These are phyloP conservation scores for Rousettus madagascariensis DNA, from an alignment of 2,797 vertebrate species.

Conservation along the genomic window DNA sequence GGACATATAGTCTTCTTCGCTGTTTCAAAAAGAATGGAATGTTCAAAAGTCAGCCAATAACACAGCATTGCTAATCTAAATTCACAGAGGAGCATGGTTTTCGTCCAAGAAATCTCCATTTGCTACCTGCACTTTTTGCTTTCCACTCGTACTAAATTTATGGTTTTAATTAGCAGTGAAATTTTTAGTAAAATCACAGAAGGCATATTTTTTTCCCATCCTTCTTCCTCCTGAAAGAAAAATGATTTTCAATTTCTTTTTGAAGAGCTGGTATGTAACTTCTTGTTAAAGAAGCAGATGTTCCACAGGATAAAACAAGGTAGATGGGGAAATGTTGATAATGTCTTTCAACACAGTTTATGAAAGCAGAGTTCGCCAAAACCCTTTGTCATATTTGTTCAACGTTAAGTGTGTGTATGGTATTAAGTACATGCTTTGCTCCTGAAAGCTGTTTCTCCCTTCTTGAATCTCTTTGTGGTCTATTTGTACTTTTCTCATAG, in stretches of 20 bases:
- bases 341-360: background rate
- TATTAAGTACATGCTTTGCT: background rate
- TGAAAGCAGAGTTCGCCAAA: background rate
- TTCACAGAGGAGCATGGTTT: slow-evolving; percentile 74
- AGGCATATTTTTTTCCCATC: slow-evolving; percentile 7
- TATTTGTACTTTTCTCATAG: slow-evolving; percentile 46
- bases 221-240: slow-evolving; percentile 28
- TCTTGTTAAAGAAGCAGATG: slow-evolving; percentile 56
- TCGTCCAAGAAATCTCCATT: slow-evolving; percentile 66
- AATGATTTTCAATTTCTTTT: slow-evolving; percentile 22
- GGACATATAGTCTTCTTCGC: slow-evolving; percentile 58
- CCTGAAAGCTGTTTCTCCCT: slow-evolving; percentile 34
- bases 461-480: background rate
- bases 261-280: background rate
- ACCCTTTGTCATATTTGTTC: background rate
- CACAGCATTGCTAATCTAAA: slow-evolving; percentile 78
- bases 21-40: slow-evolving; percentile 81
- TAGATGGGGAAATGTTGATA: background rate
- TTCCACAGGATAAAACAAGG: slow-evolving; percentile 26
- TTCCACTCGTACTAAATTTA: slow-evolving; percentile 55
- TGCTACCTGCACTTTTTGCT: slow-evolving; percentile 73
- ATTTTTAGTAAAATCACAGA: slow-evolving; percentile 46
- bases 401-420: background rate
- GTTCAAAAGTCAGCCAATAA: slow-evolving; percentile 77
- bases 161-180: slow-evolving; percentile 55